Evolutionary conservation across 1,140 invertebrate genomes (phyloP), one percentile per base, ranked within the genome.

Genomic region (Drosophila miranda): DNA sequence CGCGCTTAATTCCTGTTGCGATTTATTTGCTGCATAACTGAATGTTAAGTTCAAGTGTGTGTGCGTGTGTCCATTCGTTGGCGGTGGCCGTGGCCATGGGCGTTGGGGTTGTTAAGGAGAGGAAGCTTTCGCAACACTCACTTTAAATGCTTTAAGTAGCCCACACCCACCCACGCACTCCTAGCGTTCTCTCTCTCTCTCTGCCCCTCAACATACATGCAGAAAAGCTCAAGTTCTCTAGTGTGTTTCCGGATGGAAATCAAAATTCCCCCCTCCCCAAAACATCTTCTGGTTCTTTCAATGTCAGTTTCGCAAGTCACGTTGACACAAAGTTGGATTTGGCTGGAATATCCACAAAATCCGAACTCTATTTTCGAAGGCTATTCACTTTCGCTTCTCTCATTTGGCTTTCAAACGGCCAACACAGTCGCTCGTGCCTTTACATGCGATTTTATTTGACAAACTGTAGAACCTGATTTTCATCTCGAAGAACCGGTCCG

Each of bases 11-110:
- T 26, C 23, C 23, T 26, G 23, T 26, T 73, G 48, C 51, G 67
- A 74, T 82, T 83, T 83, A 83, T 79, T 83, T 83, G 58, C 75
- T 57, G 79, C 72, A 84, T 84, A 86, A 86, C 73, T 84, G 77
- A 84, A 77, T 86, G 66, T 80, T 79, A 86, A 80, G 71, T 72
- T 64, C 13, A 75, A 64, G 48, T 26, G 21, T 44, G 14, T 26
- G 59, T 34, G 49, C 14, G 42, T 43, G 38, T 26, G 38, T 28
- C 6, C 1, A 13, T 45, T 11, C 26, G 34, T 26, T 26, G 23
- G 23, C 23, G 5, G 23, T 26, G 23, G 23, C 0, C 23, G 5
- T 26, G 23, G 23, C 4, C 42, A 44, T 61, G 68, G 13, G 51
- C 52, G 57, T 45, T 55, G 9, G 34, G 60, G 63, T 83, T 61